phyloP scores from a whole-genome alignment of 64 coral and sea anemone species.

The Stichodactyla mertensii region DNA sequence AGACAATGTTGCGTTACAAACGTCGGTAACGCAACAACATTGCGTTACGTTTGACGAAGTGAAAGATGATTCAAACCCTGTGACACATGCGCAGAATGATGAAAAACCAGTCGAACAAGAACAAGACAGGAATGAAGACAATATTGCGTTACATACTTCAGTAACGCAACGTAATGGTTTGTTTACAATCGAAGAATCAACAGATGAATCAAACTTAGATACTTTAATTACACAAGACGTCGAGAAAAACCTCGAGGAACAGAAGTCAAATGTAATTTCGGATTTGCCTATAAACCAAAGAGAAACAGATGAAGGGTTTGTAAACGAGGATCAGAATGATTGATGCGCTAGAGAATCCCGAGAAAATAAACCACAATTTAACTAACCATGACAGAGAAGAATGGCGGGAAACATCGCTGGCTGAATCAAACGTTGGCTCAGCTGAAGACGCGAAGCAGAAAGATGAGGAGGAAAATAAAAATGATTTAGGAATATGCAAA shows the following conservation, averaged over 20 bases:
- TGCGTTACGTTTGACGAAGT: no score
- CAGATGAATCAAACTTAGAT: not conserved
- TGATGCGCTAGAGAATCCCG: not conserved
- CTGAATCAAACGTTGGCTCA: no score
- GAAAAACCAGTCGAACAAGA: not conserved
- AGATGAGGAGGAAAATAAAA: not conserved
- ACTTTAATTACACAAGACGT: not conserved
- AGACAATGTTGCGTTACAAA: not conserved
- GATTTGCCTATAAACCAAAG: no score
- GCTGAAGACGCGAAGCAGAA: not conserved
- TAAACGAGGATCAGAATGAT: not conserved
- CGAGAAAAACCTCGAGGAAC: not conserved
- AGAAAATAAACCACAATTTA: not conserved
- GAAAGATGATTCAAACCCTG: no score
- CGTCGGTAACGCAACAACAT: no score
- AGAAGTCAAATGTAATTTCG: no score
- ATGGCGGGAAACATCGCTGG: no score
- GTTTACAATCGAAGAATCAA: not conserved
- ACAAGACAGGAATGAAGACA: not conserved
- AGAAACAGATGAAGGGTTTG: not conserved
- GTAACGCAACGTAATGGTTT: not conserved
- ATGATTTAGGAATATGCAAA: no score
- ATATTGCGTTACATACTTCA: not conserved
- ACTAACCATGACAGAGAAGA: not conserved
- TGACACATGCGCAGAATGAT: no score